Conservation (phyloP, 2,797 vertebrate genomes). For the Lutra lutra region DNA sequence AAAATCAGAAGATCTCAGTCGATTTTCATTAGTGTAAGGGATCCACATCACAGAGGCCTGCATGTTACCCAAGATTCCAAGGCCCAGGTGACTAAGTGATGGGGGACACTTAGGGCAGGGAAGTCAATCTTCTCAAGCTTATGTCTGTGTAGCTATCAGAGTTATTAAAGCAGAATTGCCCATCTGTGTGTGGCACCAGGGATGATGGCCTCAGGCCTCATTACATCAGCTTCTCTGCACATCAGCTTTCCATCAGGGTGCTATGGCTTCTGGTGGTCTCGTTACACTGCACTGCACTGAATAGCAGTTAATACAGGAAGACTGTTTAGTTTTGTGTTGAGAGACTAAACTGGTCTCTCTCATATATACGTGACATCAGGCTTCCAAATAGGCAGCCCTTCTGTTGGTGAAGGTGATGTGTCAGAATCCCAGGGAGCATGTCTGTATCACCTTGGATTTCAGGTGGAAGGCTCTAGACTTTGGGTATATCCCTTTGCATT, state of each 20-base stretch:
- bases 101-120: neutral
- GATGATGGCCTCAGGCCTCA: neutral
- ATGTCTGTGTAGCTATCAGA: neutral
- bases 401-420: neutral
- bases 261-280: neutral
- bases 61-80: slow-evolving; percentile 4
- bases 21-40: neutral
- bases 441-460: neutral
- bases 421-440: neutral
- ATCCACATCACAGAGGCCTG: neutral
- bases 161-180: neutral
- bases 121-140: neutral
- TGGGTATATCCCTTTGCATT: neutral
- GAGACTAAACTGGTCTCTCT: neutral
- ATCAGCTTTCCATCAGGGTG: neutral
- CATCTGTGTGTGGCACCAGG: neutral
- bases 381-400: neutral
- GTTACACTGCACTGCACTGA: neutral
- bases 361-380: neutral
- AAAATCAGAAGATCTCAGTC: neutral
- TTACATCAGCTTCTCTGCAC: neutral
- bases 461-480: neutral
- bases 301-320: neutral
- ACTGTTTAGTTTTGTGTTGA: neutral
- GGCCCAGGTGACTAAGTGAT: neutral